A percentile compares a stretch with the other conserved stretches of the same genome.
Evolutionary conservation across 2,113 vertebrate species (phyloP).

Genomic region (Nicator chloris): DNA sequence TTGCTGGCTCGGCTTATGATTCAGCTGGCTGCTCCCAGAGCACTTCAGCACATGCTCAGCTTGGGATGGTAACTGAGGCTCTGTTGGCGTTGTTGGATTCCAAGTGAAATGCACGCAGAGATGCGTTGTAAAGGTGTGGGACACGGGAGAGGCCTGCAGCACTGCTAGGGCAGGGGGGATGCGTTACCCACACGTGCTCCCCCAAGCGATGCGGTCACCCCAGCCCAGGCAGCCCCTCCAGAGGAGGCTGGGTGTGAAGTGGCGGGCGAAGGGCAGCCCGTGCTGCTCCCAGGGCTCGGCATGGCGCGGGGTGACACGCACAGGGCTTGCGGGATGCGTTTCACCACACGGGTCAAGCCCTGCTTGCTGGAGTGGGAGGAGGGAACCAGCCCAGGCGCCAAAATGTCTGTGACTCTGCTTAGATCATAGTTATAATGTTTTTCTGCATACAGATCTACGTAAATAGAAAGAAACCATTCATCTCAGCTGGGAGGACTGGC

Average conservation of each 20-base stretch:
- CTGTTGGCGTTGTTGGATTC: background rate
- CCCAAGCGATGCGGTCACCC: fast-evolving
- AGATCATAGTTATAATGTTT: conserved; percentile 42
- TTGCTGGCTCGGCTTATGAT: conserved; percentile 2
- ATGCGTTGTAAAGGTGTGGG: background rate
- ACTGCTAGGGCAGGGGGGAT: background rate
- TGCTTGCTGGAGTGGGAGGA: conserved; percentile 27
- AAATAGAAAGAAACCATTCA: conserved; percentile 59
- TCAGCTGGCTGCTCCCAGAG: conserved; percentile 26
- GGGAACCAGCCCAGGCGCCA: conserved; percentile 32
- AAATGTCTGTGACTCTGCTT: conserved; percentile 53
- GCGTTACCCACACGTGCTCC: background rate
- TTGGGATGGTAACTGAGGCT: background rate
- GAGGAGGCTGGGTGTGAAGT: fast-evolving
- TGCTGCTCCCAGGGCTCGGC: fast-evolving
- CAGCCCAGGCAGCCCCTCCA: background rate
- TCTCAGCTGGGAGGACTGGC: conserved; percentile 18
- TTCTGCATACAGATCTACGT: conserved; percentile 41
- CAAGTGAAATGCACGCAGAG: fast-evolving
- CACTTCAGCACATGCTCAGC: background rate
- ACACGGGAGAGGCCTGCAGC: fast-evolving
- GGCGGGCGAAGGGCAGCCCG: fast-evolving
- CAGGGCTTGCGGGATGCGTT: background rate
- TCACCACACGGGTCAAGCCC: background rate
- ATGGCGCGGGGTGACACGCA: fast-evolving